phyloP scores from a whole-genome alignment of 92 coral and sea anemone genomes.

The Heliopora coerulea region DNA sequence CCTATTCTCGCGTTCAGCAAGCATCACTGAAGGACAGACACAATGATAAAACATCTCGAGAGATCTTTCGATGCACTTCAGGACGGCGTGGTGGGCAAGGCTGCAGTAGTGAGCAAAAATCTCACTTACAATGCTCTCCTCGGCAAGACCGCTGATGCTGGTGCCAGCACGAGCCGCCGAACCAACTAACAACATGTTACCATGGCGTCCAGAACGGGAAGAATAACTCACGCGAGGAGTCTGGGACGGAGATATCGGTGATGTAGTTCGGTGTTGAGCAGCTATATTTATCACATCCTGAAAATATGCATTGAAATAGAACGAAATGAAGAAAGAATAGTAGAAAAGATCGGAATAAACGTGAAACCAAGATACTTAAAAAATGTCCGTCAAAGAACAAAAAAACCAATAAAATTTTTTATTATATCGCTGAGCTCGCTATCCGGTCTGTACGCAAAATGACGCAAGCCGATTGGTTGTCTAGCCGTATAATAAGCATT shows the following conservation, averaged over 20 bases:
- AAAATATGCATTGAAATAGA: conserved; percentile 8
- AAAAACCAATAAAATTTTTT: too few relatives aligned
- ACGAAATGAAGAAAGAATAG: neutral
- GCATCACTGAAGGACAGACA: conserved; percentile 48
- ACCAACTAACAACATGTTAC: conserved; percentile 64
- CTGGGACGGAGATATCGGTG: conserved; percentile 76
- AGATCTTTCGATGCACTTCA: conserved; percentile 69
- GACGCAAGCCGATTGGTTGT: too few relatives aligned
- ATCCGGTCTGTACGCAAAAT: too few relatives aligned
- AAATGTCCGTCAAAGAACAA: too few relatives aligned
- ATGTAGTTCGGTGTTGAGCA: conserved; percentile 79
- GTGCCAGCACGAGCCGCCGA: conserved; percentile 79
- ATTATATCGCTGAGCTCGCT: too few relatives aligned
- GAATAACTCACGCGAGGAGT: conserved; percentile 77
- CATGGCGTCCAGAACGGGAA: conserved; percentile 70
- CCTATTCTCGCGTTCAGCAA: neutral
- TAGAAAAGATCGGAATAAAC: too few relatives aligned
- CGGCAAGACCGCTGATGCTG: conserved; percentile 93
- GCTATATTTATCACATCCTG: conserved; percentile 88
- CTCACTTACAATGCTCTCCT: conserved; percentile 91
- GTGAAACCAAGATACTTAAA: too few relatives aligned
- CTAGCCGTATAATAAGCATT: too few relatives aligned
- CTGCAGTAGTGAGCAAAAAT: conserved; percentile 94
- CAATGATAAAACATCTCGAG: conserved; percentile 78
- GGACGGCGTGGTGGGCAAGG: conserved; percentile 76